Evolutionary conservation across 2,888 invertebrate genomes (phyloP).

Genomic region (Drosophila greeni): DNA sequence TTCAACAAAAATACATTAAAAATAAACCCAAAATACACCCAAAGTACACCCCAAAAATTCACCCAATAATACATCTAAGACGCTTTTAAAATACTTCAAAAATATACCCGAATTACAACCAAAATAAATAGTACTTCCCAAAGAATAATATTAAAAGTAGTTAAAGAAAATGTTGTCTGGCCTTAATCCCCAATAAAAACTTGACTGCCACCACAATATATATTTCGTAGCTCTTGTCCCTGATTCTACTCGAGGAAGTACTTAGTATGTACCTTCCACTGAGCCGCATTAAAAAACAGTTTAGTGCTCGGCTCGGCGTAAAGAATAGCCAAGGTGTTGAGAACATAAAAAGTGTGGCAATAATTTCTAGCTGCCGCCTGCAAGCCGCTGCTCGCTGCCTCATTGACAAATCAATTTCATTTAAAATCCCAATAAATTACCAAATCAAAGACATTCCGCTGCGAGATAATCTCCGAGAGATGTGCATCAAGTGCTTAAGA

Average conservation of each 20-base stretch:
- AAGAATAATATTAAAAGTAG: neutral
- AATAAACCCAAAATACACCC: neutral
- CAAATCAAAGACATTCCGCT: constrained; percentile 19
- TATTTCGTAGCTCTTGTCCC: neutral
- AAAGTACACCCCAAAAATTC: neutral
- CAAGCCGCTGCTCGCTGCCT: neutral
- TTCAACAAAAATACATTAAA: too few species aligned
- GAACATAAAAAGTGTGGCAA: neutral
- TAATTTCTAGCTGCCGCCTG: neutral
- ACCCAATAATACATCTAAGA: too few species aligned
- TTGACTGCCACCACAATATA: neutral
- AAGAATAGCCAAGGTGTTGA: constrained; percentile 2
- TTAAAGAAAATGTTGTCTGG: too few species aligned
- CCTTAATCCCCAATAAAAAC: neutral
- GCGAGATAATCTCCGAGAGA: constrained; percentile 8
- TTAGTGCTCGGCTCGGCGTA: neutral
- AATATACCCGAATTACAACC: neutral
- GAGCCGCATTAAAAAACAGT: neutral
- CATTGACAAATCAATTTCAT: constrained; percentile 17
- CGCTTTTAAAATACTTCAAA: too few species aligned
- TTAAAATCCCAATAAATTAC: constrained; percentile 5
- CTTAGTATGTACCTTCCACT: neutral
- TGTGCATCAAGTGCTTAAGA: constrained; percentile 16
- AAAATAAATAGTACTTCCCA: neutral
- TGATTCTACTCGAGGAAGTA: constrained; percentile 9